Evolutionary conservation across 2,888 invertebrate species (phyloP).

Genomic region (Neoitamus cyanurus): DNA sequence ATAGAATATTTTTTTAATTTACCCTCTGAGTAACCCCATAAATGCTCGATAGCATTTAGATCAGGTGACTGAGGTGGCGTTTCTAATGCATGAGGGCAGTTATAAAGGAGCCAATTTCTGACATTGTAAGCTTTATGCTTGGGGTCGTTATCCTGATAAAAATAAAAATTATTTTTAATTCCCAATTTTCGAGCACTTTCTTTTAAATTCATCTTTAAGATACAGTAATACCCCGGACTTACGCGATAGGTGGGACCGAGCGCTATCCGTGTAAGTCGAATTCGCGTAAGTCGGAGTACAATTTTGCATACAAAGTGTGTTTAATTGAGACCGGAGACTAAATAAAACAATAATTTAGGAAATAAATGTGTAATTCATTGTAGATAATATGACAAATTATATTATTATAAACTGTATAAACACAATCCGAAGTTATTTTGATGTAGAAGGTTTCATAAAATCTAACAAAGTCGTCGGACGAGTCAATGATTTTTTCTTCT

Average conservation of each 20-base stretch:
- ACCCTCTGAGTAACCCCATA: too few species aligned
- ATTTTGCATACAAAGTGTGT: conserved; percentile 53
- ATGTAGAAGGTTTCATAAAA: conserved; percentile 20
- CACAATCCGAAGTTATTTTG: conserved; percentile 3
- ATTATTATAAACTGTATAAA: background rate
- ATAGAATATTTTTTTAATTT: too few species aligned
- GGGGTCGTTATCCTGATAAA: too few species aligned
- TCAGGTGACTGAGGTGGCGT: too few species aligned
- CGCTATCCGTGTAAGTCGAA: conserved; percentile 52
- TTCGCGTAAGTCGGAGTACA: conserved; percentile 54
- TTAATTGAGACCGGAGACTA: conserved; percentile 49
- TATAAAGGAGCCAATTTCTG: too few species aligned
- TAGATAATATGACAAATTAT: background rate
- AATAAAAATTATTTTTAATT: too few species aligned
- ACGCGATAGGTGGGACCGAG: background rate
- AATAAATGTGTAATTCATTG: background rate
- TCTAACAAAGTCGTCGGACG: conserved; percentile 32
- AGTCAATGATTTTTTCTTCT: background rate
- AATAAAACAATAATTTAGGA: background rate
- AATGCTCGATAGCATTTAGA: too few species aligned
- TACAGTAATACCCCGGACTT: conserved; percentile 22
- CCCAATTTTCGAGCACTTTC: too few species aligned
- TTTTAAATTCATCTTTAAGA: too few species aligned
- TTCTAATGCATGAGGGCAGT: too few species aligned
- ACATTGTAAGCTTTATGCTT: too few species aligned